Base-by-base conservation (phyloP, 2,888 invertebrate genomes). In the Fragum whitleyi region DNA sequence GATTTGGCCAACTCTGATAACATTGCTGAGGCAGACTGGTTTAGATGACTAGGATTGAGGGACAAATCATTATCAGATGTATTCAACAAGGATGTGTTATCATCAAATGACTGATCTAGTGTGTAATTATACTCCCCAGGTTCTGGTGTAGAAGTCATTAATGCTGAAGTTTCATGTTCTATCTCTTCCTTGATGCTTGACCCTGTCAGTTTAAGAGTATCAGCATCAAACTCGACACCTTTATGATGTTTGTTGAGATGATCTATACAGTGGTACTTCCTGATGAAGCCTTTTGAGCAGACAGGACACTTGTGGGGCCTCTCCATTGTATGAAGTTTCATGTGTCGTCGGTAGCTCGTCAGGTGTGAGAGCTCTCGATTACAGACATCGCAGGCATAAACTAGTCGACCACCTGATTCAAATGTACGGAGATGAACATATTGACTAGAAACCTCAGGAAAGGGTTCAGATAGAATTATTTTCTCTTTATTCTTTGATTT, bases 201-300 rank as follows among this genome's bases (percentile, higher is more conserved):
- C 11, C 77, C 80, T 9, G 69, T 74, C 42, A 81, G 28, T 9
- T 61, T 79, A 28, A 85, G 70, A 14, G 79, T 75, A 21, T 85
- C 85, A 47, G 77, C 77, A 57, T 82, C 81, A 70, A 77, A 85
- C n/a, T 70, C 76, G 0, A 81, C 77, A 0, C 83, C 85, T 28
- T 79, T 81, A 55, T 85, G 85, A 62, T 85, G 85, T 32, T 85
- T 85, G 23, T 85, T 83, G 5, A 85, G 62, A 28, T 85, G 85
- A 75, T 85, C 85, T 14, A 83, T 83, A 62, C 82, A 83, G 68
- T 85, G 85, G 53, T 85, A 85, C 61, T 85, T 85, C n/a, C 85
- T 65, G 53, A 85, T 85, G 53, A 83, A 85, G 6, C 82, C 82
- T 59, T 85, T 85, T 14, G 61, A 47, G 42, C 85, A 85, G 61